Evolutionary conservation across 2,797 vertebrate genomes (phyloP).

Genomic region (Syngnathus acus): DNA sequence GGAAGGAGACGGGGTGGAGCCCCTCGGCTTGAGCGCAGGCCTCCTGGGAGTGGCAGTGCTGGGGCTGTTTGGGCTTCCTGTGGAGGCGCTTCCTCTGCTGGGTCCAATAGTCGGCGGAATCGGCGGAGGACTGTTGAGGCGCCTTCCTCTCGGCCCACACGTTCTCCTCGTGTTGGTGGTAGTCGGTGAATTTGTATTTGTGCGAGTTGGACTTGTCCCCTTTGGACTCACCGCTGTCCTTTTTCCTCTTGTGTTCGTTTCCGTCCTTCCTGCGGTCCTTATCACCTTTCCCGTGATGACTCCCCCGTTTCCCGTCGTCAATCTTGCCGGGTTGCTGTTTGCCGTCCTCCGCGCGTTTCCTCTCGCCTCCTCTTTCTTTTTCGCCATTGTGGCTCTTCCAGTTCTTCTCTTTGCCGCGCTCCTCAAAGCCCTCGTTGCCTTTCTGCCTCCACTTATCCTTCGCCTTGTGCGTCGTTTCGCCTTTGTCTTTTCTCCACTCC

Average conservation of each 20-base stretch:
- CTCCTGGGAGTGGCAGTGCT: constrained; percentile 61
- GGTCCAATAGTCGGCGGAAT: constrained; percentile 63
- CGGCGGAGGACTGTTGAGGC: constrained; percentile 17
- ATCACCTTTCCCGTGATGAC: constrained; percentile 23
- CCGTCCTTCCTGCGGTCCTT: constrained; percentile 36
- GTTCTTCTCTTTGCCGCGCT: neutral
- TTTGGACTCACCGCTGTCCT: constrained; percentile 24
- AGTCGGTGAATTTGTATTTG: constrained; percentile 11
- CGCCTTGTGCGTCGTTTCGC: constrained; percentile 20
- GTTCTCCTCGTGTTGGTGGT: constrained; percentile 29
- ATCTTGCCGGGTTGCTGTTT: neutral
- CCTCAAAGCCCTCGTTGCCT: neutral
- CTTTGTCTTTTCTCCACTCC: constrained; percentile 1
- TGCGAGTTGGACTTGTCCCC: constrained; percentile 16
- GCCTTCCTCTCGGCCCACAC: constrained; percentile 29
- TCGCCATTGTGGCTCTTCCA: neutral
- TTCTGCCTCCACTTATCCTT: constrained; percentile 12
- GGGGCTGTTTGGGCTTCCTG: constrained; percentile 52
- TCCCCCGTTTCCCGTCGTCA: constrained; percentile 21
- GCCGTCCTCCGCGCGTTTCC: neutral
- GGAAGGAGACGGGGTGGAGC: constrained; percentile 38
- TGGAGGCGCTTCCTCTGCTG: constrained; percentile 58
- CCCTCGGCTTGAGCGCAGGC: constrained; percentile 78
- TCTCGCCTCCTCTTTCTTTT: neutral
- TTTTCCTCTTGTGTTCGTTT: constrained; percentile 24